These are phyloP conservation scores for Ondatra zibethicus DNA, from an alignment of 2,113 vertebrate genomes.

Conservation along the genomic window DNA sequence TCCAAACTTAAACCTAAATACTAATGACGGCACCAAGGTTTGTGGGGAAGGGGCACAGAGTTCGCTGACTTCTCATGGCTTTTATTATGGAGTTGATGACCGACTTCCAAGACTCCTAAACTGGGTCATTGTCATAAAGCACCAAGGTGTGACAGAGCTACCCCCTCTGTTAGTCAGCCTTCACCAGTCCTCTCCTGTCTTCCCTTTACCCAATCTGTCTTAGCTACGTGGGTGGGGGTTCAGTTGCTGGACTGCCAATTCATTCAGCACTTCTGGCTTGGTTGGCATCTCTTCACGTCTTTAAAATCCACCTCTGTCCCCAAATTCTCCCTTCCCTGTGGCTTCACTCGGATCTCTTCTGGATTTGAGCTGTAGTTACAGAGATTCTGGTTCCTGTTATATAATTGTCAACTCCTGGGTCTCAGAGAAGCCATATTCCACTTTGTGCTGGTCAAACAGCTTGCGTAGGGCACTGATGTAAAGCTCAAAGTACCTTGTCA, in stretches of 20 bases:
- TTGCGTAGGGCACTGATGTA: conserved; percentile 82
- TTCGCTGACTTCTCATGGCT: conserved; percentile 48
- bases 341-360: background rate
- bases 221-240: background rate
- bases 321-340: background rate
- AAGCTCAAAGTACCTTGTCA: conserved; percentile 82
- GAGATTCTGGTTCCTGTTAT: conserved; percentile 17
- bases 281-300: background rate
- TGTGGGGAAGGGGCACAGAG: background rate
- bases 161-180: background rate
- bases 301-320: background rate
- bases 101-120: conserved; percentile 13
- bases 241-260: background rate
- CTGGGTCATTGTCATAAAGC: conserved; percentile 10
- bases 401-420: conserved; percentile 81
- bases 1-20: conserved; percentile 41
- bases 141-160: background rate
- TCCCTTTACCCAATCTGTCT: background rate
- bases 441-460: conserved; percentile 87
- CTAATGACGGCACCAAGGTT: background rate
- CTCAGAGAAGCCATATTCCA: conserved; percentile 76
- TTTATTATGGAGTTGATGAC: conserved; percentile 24
- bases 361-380: background rate
- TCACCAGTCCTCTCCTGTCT: background rate
- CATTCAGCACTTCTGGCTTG: conserved; percentile 27